Evolutionary conservation across 2,888 invertebrate species (phyloP).

Genomic region (Ametastegia equiseti): DNA sequence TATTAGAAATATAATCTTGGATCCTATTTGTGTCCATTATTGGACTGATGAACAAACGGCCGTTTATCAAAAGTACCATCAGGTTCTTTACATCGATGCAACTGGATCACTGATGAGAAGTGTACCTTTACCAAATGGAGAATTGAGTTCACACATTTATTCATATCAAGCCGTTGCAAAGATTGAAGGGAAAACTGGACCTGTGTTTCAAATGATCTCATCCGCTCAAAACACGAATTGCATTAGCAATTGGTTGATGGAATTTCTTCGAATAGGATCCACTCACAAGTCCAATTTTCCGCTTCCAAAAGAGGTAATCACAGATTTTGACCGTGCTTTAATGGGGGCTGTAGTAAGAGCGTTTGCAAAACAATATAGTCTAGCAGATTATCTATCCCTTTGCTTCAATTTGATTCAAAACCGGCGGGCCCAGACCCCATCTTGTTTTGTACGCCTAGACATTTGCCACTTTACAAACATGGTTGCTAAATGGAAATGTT

Average conservation of each 20-base stretch:
- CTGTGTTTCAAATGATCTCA: not conserved
- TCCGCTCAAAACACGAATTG: not conserved
- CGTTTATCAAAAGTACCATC: not conserved
- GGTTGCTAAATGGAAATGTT: not conserved
- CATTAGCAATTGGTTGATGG: not conserved
- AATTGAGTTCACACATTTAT: not conserved
- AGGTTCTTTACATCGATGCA: not conserved
- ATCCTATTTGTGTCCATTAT: conserved; percentile 10
- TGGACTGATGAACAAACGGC: not conserved
- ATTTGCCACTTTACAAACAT: not conserved
- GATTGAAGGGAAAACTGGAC: not conserved
- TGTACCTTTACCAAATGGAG: not conserved
- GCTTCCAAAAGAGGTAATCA: not conserved
- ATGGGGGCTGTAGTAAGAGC: not conserved
- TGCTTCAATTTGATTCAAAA: not conserved
- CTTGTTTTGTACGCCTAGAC: not conserved
- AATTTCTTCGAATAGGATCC: not conserved
- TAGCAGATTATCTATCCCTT: not conserved
- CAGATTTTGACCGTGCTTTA: not conserved
- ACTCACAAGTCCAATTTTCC: not conserved
- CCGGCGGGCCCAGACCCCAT: not conserved
- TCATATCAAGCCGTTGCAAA: not conserved
- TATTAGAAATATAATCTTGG: not conserved
- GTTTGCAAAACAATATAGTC: not conserved
- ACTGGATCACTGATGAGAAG: not conserved